Evolutionary conservation across 1,140 invertebrate genomes (phyloP), one percentile per base, ranked within the genome.

Genomic region (Leucophenga varia): DNA sequence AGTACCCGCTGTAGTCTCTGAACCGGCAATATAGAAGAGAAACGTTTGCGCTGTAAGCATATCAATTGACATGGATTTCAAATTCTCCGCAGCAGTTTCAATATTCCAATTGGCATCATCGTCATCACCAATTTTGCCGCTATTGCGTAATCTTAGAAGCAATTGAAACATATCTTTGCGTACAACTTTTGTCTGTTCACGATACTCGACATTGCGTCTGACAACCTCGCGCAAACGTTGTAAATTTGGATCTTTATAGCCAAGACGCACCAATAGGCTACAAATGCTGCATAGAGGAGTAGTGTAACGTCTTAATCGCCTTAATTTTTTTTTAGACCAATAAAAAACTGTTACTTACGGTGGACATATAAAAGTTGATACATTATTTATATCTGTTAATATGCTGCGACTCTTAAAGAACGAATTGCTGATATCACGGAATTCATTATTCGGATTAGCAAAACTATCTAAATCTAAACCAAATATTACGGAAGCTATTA

Each of bases 21-120:
- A 88, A 10, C 86, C 86, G 19, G 85, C 86, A 12, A 84, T 50
- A 51, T 85, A 82, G 54, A 87, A 86, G 0, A 86, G 73, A 42
- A 85, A 81, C 0, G 76, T 76, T 68, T 86, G 82, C 1, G 82
- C 82, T 0, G 82, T 74, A 30, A 80, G 72, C 57, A 79, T 77
- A 20, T 80, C 76, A 40, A 79, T 72, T 9, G 79, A 78, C 64
- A 81, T 70, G 2, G 59, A 40, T 28, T 74, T 74, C 2, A 60
- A 37, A 14, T 54, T 43, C 31, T 61, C 46, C 13, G 52, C 47
- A 0, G 57, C 39, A 3, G 56, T 60, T 25, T 75, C 59, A 14
- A 72, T 45, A 21, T 72, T 43, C 54, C 61, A 69, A 5, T 67
- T 43, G 18, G 64, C 39, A 16, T 75, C 61, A 10, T 71, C 64